Conservation (phyloP, 2,113 vertebrate species). For the Hippocampus guttulatus region DNA sequence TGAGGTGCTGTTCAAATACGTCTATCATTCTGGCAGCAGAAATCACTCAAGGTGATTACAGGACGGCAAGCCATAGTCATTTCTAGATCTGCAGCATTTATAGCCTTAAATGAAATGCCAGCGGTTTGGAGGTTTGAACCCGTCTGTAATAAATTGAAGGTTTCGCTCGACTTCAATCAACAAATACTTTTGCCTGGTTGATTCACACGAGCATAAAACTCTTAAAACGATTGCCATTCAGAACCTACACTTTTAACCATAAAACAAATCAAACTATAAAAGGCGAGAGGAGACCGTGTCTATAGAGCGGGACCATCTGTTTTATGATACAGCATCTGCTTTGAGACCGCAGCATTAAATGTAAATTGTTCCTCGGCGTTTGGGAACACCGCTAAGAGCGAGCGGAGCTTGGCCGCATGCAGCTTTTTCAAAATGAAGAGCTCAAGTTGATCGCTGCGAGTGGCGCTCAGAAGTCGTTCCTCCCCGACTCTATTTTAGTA, state of each 20-base stretch:
- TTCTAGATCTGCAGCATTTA: neutral
- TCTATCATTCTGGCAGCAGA: neutral
- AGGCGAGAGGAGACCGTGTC: neutral
- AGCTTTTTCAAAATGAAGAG: constrained; percentile 16
- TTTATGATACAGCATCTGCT: constrained; percentile 10
- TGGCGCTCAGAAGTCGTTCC: constrained; percentile 44
- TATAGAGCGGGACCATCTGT: neutral
- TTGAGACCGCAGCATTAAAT: constrained; percentile 15
- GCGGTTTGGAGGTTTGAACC: neutral
- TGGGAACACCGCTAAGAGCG: constrained; percentile 5
- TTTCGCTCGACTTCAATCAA: neutral
- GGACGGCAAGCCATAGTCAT: neutral
- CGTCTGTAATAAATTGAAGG: neutral
- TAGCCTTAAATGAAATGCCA: neutral
- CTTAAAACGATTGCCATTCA: neutral
- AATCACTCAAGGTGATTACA: neutral
- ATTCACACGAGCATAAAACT: neutral
- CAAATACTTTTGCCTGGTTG: neutral
- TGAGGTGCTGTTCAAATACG: neutral
- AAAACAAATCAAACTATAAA: constrained; percentile 7
- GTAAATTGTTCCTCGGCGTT: neutral
- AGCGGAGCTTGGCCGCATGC: neutral
- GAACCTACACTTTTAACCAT: neutral
- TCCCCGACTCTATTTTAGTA: constrained; percentile 50
- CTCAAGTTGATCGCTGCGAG: constrained; percentile 17